Evolutionary conservation across 2,888 invertebrate genomes (phyloP), one percentile per base, ranked within the genome.

Genomic region (Polia nebulosa): DNA sequence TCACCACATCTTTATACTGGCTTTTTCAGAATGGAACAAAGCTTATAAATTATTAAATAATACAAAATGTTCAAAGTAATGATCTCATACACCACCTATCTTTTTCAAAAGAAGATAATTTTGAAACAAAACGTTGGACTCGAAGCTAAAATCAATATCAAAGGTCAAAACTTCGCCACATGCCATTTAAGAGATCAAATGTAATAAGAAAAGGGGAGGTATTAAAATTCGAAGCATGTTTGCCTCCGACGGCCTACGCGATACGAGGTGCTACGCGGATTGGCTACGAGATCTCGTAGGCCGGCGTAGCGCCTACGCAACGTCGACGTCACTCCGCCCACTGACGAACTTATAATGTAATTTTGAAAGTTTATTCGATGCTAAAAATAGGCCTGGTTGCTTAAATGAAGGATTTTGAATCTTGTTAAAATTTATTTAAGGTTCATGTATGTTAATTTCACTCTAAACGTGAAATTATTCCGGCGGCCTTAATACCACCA

Each of bases 271-370:
- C 78, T 80, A 82, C 83, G 76, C 47, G 44, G 22, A 83, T 82
- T 84, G 82, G 83, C 78, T 83, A 83, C 83, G 70, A 57, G 6
- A n/a, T 56, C 22, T 36, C 72, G 78, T 82, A 84, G 80, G 80
- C 77, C 27, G 72, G 72, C 66, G 52, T 72, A 52, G 82, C 84
- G 82, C 82, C 83, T 83, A 83, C 83, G 83, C 83, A 84, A 49
- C 29, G 7, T 36, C 60, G 63, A 76, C 67, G 70, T 74, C 75
- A 74, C 78, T 64, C 63, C 84, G 75, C 82, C 82, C 70, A 75
- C 77, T 67, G 4, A 0, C n/a, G 44, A 0, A 61, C 44, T 15
- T 45, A 52, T 20, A 11, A 47, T 44, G 45, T 45, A 8, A n/a
- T 25, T 22, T 55, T 57, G 34, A 44, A 63, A 60, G 39, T 75